phyloP scores from a whole-genome alignment of 2,888 invertebrate genomes.

The Melinopterus prodromus region DNA sequence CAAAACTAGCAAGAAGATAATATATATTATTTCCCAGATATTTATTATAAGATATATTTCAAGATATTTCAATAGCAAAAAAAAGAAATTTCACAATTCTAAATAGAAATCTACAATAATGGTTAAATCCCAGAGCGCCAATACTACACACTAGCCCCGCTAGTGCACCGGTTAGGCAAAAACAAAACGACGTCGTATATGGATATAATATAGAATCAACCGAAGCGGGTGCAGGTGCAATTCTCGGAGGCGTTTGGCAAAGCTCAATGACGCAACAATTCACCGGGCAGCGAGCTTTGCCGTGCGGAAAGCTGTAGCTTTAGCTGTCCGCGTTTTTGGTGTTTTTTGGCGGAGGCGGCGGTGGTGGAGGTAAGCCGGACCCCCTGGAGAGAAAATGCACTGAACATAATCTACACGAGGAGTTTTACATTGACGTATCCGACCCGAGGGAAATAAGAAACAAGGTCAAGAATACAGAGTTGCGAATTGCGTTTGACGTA shows the following conservation, averaged over 20 bases:
- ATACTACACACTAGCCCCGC: not conserved
- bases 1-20: too few relatives aligned
- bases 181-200: not conserved
- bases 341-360: not conserved
- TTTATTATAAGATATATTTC: too few relatives aligned
- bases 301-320: not conserved
- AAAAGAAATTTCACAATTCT: not conserved
- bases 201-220: not conserved
- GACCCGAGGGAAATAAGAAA: constrained; percentile 17
- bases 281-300: not conserved
- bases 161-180: not conserved
- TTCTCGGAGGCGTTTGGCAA: constrained; percentile 9
- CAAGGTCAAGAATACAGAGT: constrained; percentile 18
- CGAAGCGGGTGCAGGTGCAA: constrained; percentile 10
- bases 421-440: constrained; percentile 19
- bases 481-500: constrained; percentile 8
- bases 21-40: too few relatives aligned
- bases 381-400: constrained; percentile 12
- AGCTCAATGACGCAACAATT: constrained; percentile 9
- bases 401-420: constrained; percentile 19
- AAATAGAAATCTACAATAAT: not conserved
- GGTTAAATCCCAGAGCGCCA: not conserved
- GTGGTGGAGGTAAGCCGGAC: constrained; percentile 11
- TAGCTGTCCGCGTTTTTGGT: not conserved
- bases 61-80: too few relatives aligned